Evolutionary conservation across 2,113 vertebrate genomes (phyloP), one percentile per base, ranked within the genome.

Genomic region (Carassius carassius): DNA sequence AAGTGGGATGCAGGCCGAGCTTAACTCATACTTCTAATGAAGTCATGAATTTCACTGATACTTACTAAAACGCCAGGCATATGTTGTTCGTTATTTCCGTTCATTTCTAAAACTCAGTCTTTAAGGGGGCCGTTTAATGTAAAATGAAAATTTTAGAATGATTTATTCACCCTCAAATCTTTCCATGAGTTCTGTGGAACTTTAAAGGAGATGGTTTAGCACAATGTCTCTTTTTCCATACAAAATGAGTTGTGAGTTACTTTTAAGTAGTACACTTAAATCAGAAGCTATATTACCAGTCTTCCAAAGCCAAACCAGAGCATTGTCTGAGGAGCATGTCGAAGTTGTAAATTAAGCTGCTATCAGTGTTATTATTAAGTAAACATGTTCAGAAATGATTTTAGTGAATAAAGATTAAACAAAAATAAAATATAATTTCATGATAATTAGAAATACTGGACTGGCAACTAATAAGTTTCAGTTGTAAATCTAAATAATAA

Each of bases 1-100:
- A 44, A 65, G 67, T 37, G 80, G 35, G 41, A 35, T 83, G 88
- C 73, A 70, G 87, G 81, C 81, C 78, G 87, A 85, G 81, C 75
- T 37, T n/a, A 16, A 63, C 35, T 63, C 56, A 6, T 10, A 25
- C 21, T 44, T 63, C 14, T 23, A 13, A 62, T 60, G 76, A 78
- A 11, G 49, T 56, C 4, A 77, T 41, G 32, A 23, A 56, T 29
- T 23, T 78, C 17, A 13, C 19, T 58, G 10, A 37, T 58, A 13
- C 12, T 60, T n/a, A n/a, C 21, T 41, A 21, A 41, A 41, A 63
- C 12, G 10, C 19, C 58, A 79, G 37, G 8, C 56, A 44, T 25
- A 54, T 47, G 70, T 16, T 74, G 21, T n/a, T 47, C n/a, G 41
- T 74, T 74, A 74, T 47, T 23, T 72, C 37, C 2, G 9, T 13